Conservation (phyloP, 2,888 invertebrate genomes). For the Chrysina gloriosa region DNA sequence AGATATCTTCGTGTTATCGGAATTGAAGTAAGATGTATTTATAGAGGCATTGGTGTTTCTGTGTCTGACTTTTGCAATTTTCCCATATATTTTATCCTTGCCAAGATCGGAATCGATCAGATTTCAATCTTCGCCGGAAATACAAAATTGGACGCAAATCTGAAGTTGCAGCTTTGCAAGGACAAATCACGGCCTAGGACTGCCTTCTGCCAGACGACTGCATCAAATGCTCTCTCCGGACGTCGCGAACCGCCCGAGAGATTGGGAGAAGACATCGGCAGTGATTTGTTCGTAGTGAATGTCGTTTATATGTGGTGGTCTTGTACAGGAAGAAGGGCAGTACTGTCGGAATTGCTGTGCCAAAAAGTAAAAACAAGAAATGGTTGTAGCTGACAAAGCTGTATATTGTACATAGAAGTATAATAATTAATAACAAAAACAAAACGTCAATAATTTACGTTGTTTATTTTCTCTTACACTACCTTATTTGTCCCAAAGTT, state of each 20-base stretch:
- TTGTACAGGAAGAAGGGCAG: slow-evolving; percentile 51
- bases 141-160: slow-evolving; percentile 49
- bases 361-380: slow-evolving; percentile 53
- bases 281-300: slow-evolving; percentile 11
- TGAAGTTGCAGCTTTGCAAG: slow-evolving; percentile 52
- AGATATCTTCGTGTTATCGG: no score
- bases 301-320: slow-evolving; percentile 35
- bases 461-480: slow-evolving; percentile 16
- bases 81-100: no score
- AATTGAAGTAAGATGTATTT: no score
- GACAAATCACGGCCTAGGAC: slow-evolving; percentile 47
- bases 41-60: no score
- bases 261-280: not conserved
- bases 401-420: slow-evolving; percentile 60
- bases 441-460: slow-evolving; percentile 38
- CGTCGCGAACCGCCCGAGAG: not conserved
- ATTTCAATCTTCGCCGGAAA: no score
- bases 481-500: not conserved
- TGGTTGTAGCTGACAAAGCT: slow-evolving; percentile 56
- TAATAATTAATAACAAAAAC: slow-evolving; percentile 42
- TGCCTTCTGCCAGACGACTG: slow-evolving; percentile 34
- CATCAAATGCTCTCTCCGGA: slow-evolving; percentile 44
- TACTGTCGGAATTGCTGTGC: slow-evolving; percentile 59
- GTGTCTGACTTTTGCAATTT: no score
- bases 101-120: slow-evolving; percentile 1